Evolutionary conservation across 2,797 vertebrate species (phyloP).

Genomic region (Enoplosus armatus): DNA sequence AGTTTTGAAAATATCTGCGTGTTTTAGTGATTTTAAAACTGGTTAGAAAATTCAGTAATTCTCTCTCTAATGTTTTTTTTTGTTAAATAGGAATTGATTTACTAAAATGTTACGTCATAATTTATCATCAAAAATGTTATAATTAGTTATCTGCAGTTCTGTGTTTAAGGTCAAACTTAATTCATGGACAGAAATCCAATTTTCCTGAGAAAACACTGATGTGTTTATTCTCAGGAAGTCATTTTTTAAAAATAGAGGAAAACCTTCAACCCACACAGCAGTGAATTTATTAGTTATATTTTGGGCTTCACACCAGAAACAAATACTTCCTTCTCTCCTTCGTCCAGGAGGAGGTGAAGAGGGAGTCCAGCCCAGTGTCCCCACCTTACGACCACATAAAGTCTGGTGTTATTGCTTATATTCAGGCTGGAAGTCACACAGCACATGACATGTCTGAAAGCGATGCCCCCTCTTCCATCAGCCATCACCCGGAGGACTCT

Average conservation of each 20-base stretch:
- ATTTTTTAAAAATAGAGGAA: too few relatives aligned
- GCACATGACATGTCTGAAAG: background rate
- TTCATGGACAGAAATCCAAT: background rate
- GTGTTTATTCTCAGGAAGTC: too few relatives aligned
- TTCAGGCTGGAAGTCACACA: background rate
- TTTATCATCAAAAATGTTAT: too few relatives aligned
- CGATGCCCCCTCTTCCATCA: background rate
- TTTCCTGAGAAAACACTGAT: background rate
- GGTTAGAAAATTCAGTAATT: too few relatives aligned
- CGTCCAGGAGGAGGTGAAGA: accelerated
- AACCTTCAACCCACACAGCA: background rate
- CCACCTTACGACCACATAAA: background rate
- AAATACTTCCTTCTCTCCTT: background rate
- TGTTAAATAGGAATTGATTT: too few relatives aligned
- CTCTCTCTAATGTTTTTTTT: too few relatives aligned
- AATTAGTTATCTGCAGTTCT: too few relatives aligned
- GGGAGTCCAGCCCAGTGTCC: background rate
- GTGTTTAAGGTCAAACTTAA: background rate
- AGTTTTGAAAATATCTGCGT: too few relatives aligned
- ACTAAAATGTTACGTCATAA: too few relatives aligned
- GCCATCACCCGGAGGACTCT: background rate
- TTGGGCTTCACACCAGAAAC: background rate
- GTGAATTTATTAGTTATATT: background rate
- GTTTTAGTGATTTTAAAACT: too few relatives aligned
- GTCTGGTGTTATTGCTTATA: conserved; percentile 1